phyloP scores from a whole-genome alignment of 2,113 vertebrate species.

The Chaetops frenatus region DNA sequence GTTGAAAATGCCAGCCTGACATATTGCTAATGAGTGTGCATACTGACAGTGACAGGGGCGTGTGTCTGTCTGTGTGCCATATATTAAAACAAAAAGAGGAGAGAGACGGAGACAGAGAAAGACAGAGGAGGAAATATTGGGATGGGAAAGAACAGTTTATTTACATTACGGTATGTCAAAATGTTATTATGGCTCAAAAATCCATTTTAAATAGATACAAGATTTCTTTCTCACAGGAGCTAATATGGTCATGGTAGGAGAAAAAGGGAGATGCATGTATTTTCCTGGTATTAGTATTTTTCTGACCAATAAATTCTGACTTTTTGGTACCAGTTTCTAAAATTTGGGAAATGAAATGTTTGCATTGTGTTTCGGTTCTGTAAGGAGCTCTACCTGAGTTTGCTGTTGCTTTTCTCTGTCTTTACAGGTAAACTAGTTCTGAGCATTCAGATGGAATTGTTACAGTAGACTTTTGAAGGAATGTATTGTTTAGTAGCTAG shows the following conservation, averaged over 20 bases:
- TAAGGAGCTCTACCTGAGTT: background rate
- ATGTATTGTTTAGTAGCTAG: background rate
- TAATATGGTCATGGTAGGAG: background rate
- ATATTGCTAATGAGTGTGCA: constrained; percentile 70
- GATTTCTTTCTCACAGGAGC: background rate
- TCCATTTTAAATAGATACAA: constrained; percentile 43
- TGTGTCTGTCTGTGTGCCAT: constrained; percentile 34
- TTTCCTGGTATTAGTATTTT: background rate
- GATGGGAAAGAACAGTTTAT: constrained; percentile 64
- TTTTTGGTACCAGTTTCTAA: background rate
- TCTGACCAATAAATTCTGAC: background rate
- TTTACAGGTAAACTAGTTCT: constrained; percentile 18
- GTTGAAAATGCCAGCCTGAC: constrained; percentile 66
- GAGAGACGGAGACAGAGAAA: constrained; percentile 45
- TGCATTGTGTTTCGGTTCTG: background rate
- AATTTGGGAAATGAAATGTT: background rate
- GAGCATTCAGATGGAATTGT: background rate
- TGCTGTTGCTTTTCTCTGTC: background rate
- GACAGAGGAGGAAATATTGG: constrained; percentile 47
- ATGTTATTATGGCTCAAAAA: constrained; percentile 24
- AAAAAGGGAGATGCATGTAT: background rate
- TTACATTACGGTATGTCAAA: constrained; percentile 67
- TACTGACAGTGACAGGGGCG: constrained; percentile 66
- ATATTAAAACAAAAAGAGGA: constrained; percentile 58
- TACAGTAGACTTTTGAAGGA: background rate